phyloP scores from a whole-genome alignment of 2,113 vertebrate species.

The Balaenoptera acutorostrata region DNA sequence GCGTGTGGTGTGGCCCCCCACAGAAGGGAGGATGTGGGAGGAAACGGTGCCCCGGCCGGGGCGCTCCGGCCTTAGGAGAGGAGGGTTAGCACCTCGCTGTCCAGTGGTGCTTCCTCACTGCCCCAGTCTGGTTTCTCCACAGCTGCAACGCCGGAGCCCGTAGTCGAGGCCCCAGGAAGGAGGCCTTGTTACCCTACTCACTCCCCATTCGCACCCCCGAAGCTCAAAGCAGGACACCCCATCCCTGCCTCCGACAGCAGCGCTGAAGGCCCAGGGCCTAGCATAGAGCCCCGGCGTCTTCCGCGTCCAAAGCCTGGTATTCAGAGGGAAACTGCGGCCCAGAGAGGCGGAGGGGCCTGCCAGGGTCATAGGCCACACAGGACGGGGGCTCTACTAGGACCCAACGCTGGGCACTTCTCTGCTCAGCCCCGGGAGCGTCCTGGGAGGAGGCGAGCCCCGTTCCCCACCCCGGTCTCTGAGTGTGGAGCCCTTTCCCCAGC shows the following conservation, averaged over 20 bases:
- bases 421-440: not conserved
- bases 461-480: not conserved
- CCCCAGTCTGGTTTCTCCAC: not conserved
- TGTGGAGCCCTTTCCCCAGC: not conserved
- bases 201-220: not conserved
- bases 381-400: not conserved
- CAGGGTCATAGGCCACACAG: not conserved
- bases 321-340: not conserved
- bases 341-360: not conserved
- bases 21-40: not conserved
- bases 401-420: not conserved
- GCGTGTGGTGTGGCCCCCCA: not conserved
- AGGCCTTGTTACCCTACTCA: not conserved
- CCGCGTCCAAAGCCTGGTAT: not conserved
- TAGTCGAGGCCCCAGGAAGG: not conserved
- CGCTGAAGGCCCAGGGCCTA: not conserved
- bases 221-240: not conserved
- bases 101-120: not conserved
- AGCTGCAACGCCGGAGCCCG: not conserved
- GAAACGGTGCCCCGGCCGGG: not conserved
- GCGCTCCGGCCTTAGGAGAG: not conserved
- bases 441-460: not conserved
- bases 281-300: not conserved
- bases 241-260: not conserved
- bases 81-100: not conserved